Conservation (phyloP, 2,888 invertebrate species). For the Melanotus villosus region DNA sequence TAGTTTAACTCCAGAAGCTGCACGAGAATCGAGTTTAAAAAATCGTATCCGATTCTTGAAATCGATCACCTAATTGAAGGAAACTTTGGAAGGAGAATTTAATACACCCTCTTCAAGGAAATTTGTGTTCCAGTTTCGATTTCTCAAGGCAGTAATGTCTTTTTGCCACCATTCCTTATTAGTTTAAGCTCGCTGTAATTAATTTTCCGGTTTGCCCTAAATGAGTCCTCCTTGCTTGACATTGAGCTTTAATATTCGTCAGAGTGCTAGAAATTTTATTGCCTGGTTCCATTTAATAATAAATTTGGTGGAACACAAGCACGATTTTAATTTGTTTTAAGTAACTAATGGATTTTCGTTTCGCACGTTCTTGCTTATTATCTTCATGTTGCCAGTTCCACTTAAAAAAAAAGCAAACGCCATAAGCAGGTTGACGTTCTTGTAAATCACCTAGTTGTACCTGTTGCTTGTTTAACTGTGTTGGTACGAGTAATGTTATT, state of each 20-base stretch:
- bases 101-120: neutral
- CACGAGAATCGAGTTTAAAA: too few species aligned
- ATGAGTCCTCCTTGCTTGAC: neutral
- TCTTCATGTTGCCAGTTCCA: neutral
- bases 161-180: constrained; percentile 7
- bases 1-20: too few species aligned
- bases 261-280: constrained; percentile 9
- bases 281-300: neutral
- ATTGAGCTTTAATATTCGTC: constrained; percentile 1
- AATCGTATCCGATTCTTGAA: too few species aligned
- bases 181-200: constrained; percentile 19
- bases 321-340: constrained; percentile 9
- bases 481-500: constrained; percentile 5
- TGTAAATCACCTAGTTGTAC: constrained; percentile 2
- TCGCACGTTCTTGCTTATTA: neutral
- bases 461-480: constrained; percentile 15
- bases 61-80: neutral
- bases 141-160: neutral
- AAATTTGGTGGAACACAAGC: neutral
- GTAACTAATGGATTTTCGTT: neutral
- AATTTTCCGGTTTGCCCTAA: constrained; percentile 3
- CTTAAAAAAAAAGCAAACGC: neutral
- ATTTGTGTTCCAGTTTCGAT: neutral
- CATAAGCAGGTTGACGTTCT: constrained; percentile 3
- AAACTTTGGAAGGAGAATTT: neutral